Conservation (phyloP, 2,113 vertebrate genomes). For the Leptodactylus fuscus region DNA sequence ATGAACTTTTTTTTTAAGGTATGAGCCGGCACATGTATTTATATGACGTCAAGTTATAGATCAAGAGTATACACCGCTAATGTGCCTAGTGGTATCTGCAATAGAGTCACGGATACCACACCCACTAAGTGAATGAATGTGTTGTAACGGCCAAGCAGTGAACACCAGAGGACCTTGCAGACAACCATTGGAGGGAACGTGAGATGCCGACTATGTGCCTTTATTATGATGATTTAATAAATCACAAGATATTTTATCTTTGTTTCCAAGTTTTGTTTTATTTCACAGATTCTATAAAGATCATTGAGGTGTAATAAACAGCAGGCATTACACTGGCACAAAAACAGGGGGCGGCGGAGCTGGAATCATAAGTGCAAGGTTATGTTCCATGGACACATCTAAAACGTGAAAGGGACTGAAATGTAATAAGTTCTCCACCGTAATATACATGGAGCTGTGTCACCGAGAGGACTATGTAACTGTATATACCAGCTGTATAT, state of each 20-base stretch:
- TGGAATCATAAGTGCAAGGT: background rate
- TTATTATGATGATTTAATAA: conserved; percentile 45
- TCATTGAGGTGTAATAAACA: background rate
- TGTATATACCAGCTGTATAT: no score
- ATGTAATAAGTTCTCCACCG: no score
- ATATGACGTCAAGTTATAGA: background rate
- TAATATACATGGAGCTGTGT: no score
- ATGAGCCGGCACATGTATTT: background rate
- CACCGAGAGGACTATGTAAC: no score
- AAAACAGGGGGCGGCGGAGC: background rate
- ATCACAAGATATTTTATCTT: conserved; percentile 20
- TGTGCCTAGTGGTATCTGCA: conserved; percentile 33
- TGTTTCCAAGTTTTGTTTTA: background rate
- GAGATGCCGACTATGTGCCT: conserved; percentile 30
- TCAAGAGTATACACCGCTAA: background rate
- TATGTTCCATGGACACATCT: background rate
- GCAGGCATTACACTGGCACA: background rate
- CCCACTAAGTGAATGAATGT: conserved; percentile 14
- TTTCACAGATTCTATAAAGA: background rate
- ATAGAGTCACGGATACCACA: background rate
- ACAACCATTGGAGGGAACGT: background rate
- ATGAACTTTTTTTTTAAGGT: background rate
- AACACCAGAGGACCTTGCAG: background rate
- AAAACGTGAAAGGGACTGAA: background rate
- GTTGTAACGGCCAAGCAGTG: background rate